Base-by-base conservation (phyloP, 2,797 vertebrate species). In the Bryconaethiops microstoma region DNA sequence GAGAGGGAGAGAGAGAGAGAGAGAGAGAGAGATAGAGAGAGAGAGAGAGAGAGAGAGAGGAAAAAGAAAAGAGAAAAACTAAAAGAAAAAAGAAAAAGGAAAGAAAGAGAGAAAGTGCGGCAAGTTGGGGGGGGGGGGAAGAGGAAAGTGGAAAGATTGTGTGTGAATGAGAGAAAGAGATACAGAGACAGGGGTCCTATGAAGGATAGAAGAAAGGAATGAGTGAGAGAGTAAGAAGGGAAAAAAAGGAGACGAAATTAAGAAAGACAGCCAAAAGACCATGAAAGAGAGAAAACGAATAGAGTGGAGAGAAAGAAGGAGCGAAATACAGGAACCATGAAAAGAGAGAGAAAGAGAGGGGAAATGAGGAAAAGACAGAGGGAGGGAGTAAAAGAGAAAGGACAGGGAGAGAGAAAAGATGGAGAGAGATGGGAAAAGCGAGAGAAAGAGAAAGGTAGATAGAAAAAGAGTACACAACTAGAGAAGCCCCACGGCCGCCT, bases 11-110 rank as follows among this genome's bases (percentile, higher is more conserved):
- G n/a, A n/a, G n/a, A n/a, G n/a, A n/a, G n/a, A n/a, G n/a, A n/a
- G 55, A 52, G 72, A 79, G 23, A 71, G 16, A 63, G 68, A 77
- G 23, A 74, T 48, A 75, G 54, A 48, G 50, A 81, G 42, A 67
- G 40, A 65, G 54, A 74, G 63, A 74, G 9, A 74, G 55, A 39
- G n/a, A 76, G 39, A 14, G 39, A 60, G 39, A 70, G 16, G 54
- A 54, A 40, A 8, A 42, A 52, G 45, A 52, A 29, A 10, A 69
- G 48, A 63, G 19, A 63, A 13, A 40, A 13, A 16, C 6, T 14
- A 60, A 1, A 45, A 14, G 35, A 16, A 69, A 3, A 59, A 54
- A 78, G 63, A 42, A 3, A 72, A 21, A 70, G 12, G 1, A 39
- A 17, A 40, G 52, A 54, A 23, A 73, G 52, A 57, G 13, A 73